Percentiles rank a stretch among this genome's conserved stretches.
These are phyloP conservation scores for Saxidomus purpurata DNA, from an alignment of 1,140 invertebrate genomes.

Conservation along the genomic window DNA sequence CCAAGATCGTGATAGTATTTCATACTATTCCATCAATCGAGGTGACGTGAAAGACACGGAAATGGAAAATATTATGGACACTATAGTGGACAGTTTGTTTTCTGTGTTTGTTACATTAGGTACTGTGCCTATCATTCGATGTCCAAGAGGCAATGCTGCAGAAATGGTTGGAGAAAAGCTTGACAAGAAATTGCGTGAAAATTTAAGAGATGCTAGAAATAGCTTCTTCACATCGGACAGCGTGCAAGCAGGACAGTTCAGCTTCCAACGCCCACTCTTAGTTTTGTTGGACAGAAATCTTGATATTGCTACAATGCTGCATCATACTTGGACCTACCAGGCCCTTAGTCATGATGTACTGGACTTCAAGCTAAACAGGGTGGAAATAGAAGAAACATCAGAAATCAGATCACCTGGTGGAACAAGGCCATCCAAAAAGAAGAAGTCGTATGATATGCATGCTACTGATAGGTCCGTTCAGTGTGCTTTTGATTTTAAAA, in stretches of 20 bases:
- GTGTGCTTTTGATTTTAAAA: too few relatives aligned
- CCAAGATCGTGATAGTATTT: conserved; percentile 95
- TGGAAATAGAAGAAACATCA: conserved; percentile 92
- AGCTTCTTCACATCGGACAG: conserved; percentile 97
- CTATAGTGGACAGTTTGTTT: conserved; percentile 98
- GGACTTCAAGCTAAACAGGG: conserved; percentile 95
- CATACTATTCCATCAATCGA: conserved; percentile 98
- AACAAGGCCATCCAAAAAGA: conserved; percentile 85
- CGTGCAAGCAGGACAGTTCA: conserved; percentile 91
- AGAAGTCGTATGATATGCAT: conserved; percentile 96
- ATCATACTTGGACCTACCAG: conserved; percentile 99
- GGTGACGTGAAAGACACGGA: conserved; percentile 98
- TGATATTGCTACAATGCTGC: conserved; percentile 98
- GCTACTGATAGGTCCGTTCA: conserved; percentile 90
- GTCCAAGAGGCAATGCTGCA: conserved; percentile 98
- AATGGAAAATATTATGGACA: conserved; percentile 98
- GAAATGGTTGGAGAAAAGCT: conserved; percentile 99
- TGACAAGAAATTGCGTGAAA: conserved; percentile 98
- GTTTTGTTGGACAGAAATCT: conserved; percentile 98
- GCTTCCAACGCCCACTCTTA: conserved; percentile 97
- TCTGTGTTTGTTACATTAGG: conserved; percentile 98
- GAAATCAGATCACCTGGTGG: conserved; percentile 81
- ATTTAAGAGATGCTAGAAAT: conserved; percentile 98
- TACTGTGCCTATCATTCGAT: conserved; percentile 97
- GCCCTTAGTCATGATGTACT: conserved; percentile 98